phyloP scores from a whole-genome alignment of 1,140 invertebrate species.

The Melanaphis sacchari region DNA sequence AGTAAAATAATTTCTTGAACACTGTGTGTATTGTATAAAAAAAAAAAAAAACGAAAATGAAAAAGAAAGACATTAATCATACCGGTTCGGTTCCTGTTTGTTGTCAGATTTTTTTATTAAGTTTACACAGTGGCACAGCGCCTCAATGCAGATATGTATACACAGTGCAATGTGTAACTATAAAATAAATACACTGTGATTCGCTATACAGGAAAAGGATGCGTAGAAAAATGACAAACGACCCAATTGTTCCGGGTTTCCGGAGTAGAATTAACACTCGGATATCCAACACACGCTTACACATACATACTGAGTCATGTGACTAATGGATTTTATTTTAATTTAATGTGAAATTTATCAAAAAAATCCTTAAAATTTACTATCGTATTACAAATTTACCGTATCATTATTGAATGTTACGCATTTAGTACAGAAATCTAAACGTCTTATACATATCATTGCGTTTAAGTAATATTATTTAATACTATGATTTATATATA shows the following conservation, averaged over 20 bases:
- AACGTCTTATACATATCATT: not conserved
- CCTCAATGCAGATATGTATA: not conserved
- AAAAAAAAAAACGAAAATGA: not conserved
- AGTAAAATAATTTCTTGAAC: not conserved
- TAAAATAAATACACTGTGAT: not conserved
- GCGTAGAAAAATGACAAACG: slow-evolving; percentile 40
- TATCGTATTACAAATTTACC: not conserved
- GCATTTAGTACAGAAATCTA: not conserved
- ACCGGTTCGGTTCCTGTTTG: not conserved
- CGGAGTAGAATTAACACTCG: slow-evolving; percentile 25
- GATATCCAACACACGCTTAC: not conserved
- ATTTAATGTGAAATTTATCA: not conserved
- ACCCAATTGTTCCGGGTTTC: slow-evolving; percentile 11
- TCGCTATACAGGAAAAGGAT: not conserved
- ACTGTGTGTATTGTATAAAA: not conserved
- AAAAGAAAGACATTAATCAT: slow-evolving; percentile 28
- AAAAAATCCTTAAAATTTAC: not conserved
- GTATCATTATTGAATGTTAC: not conserved
- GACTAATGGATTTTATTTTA: slow-evolving; percentile 27
- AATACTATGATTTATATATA: no score
- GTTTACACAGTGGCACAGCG: not conserved
- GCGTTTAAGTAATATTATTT: no score
- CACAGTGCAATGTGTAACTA: not conserved
- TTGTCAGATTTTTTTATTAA: not conserved
- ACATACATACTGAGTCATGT: not conserved